Percentiles rank a stretch among this genome's conserved stretches.
Evolutionary conservation across 2,888 invertebrate species (phyloP).

Genomic region (Microctonus brassicae): DNA sequence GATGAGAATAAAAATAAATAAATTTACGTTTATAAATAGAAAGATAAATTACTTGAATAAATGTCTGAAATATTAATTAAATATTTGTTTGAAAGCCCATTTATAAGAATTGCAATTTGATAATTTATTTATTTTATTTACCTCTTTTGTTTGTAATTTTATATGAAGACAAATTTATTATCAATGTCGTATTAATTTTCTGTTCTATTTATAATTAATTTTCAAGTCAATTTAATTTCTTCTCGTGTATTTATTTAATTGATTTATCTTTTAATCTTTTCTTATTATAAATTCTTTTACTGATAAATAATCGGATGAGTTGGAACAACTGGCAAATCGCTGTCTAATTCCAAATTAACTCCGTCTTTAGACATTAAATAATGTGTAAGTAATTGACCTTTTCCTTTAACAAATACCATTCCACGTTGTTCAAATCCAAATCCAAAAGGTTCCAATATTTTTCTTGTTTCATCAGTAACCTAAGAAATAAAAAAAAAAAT

Average conservation of each 20-base stretch:
- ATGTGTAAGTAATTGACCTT: constrained; percentile 96
- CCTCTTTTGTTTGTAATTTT: too few species aligned
- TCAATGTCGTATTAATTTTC: too few species aligned
- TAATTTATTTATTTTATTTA: too few species aligned
- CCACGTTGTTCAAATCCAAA: constrained; percentile 96
- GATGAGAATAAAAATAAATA: too few species aligned
- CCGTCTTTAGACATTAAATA: constrained; percentile 78
- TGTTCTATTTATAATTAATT: too few species aligned
- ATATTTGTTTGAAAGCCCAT: too few species aligned
- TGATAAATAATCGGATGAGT: constrained; percentile 67
- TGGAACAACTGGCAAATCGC: constrained; percentile 65
- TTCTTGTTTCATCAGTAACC: constrained; percentile 96
- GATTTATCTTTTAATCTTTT: neutral
- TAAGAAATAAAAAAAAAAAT: constrained; percentile 66
- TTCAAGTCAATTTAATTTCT: too few species aligned
- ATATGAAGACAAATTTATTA: neutral
- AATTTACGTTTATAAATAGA: too few species aligned
- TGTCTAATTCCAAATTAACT: constrained; percentile 63
- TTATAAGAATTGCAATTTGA: too few species aligned
- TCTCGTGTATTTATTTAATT: too few species aligned
- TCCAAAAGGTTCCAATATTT: constrained; percentile 89
- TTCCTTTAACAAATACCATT: constrained; percentile 95
- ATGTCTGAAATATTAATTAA: too few species aligned
- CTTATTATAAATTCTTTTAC: constrained; percentile 45
- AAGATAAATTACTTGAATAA: too few species aligned